These are phyloP conservation scores for Calosoma granatense DNA, from an alignment of 1,140 invertebrate species.

Conservation along the genomic window DNA sequence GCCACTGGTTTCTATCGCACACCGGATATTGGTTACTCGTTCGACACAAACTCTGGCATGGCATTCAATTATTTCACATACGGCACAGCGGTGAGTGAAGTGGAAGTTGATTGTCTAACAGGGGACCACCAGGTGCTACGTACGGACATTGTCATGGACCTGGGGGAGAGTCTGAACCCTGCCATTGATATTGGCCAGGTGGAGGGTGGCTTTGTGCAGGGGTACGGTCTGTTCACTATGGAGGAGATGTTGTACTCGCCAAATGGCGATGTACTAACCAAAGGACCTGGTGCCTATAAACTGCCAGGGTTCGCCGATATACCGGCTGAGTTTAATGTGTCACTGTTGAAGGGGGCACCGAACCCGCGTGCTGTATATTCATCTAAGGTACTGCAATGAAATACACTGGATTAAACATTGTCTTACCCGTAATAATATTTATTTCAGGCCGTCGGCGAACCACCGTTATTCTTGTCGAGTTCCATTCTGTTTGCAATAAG, in stretches of 20 bases:
- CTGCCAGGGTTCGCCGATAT: conserved; percentile 85
- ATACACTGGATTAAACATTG: neutral
- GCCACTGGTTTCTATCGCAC: conserved; percentile 78
- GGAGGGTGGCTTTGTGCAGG: conserved; percentile 89
- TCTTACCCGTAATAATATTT: neutral
- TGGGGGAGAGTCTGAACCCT: conserved; percentile 85
- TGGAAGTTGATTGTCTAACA: conserved; percentile 81
- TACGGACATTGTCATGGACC: conserved; percentile 93
- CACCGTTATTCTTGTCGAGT: conserved; percentile 80
- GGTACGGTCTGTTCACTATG: conserved; percentile 83
- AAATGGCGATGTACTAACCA: conserved; percentile 65
- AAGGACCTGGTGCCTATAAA: conserved; percentile 90
- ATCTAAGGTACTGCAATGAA: conserved; percentile 63
- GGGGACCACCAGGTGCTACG: conserved; percentile 78
- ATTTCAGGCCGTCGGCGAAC: conserved; percentile 84
- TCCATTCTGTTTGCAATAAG: conserved; percentile 85
- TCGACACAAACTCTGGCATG: conserved; percentile 55
- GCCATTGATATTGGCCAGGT: conserved; percentile 95
- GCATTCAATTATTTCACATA: conserved; percentile 75
- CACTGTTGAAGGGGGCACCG: conserved; percentile 72
- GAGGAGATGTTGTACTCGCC: conserved; percentile 84
- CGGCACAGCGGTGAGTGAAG: conserved; percentile 67
- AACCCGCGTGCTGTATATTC: conserved; percentile 89
- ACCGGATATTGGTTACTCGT: conserved; percentile 69
- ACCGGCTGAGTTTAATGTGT: conserved; percentile 86